phyloP scores from a whole-genome alignment of 1,140 invertebrate species.

The Saccostrea echinata region DNA sequence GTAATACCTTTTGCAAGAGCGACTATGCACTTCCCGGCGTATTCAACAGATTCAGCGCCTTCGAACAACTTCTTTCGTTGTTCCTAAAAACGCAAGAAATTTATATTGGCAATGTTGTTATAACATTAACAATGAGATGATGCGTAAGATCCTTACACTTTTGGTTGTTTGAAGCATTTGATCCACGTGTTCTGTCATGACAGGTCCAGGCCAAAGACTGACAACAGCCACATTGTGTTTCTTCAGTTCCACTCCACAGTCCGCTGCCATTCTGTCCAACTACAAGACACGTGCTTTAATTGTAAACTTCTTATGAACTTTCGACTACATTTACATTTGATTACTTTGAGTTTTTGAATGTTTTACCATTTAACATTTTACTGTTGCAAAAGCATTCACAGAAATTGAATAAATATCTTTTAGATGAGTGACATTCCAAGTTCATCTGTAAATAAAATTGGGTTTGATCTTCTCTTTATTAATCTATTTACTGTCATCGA shows the following conservation, averaged over 20 bases:
- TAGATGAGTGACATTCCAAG: too few relatives aligned
- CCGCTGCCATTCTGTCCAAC: conserved; percentile 79
- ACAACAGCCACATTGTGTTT: conserved; percentile 78
- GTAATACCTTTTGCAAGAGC: conserved; percentile 67
- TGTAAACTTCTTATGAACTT: too few relatives aligned
- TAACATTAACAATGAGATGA: background rate
- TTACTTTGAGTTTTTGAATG: too few relatives aligned
- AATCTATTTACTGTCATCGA: too few relatives aligned
- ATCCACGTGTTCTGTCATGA: conserved; percentile 73
- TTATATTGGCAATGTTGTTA: background rate
- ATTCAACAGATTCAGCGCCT: conserved; percentile 74
- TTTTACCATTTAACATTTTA: too few relatives aligned
- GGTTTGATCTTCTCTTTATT: too few relatives aligned
- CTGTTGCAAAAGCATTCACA: too few relatives aligned
- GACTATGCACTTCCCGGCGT: conserved; percentile 74
- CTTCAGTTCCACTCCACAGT: conserved; percentile 79
- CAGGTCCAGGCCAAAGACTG: conserved; percentile 80
- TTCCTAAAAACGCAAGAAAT: background rate
- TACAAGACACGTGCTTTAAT: conserved; percentile 52
- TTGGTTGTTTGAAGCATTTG: background rate
- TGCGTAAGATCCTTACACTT: background rate
- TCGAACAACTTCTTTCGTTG: conserved; percentile 58
- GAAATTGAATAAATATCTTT: too few relatives aligned
- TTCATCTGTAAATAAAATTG: too few relatives aligned
- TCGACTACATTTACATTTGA: too few relatives aligned